Percentiles rank a stretch among this genome's conserved stretches.
Conservation (phyloP, 2,113 vertebrate genomes). For the Gallinago media region DNA sequence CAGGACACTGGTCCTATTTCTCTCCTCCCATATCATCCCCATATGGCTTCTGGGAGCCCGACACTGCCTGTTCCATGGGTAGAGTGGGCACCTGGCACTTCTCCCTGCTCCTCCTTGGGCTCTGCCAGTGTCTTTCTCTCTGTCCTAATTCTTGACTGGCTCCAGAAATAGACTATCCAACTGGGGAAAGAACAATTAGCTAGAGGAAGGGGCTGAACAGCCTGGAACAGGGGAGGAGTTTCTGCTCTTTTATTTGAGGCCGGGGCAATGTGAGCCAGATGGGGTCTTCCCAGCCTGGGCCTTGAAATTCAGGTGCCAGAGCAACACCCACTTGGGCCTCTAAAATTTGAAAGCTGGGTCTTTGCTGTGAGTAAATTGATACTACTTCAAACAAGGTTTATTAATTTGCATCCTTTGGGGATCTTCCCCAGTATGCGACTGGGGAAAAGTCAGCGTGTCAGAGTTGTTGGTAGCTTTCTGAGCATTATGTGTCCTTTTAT, state of each 20-base stretch:
- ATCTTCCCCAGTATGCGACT: background rate
- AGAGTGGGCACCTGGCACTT: background rate
- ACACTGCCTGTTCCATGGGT: background rate
- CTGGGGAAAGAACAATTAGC: conserved; percentile 56
- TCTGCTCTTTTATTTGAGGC: background rate
- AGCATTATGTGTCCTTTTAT: background rate
- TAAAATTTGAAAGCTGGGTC: background rate
- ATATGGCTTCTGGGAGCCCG: background rate
- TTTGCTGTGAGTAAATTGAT: background rate
- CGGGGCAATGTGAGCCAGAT: background rate
- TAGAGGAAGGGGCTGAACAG: conserved; percentile 12
- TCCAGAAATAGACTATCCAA: conserved; percentile 64
- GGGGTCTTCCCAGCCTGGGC: background rate
- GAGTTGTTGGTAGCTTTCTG: background rate
- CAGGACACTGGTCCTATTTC: background rate
- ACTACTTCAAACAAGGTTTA: background rate
- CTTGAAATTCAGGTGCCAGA: background rate
- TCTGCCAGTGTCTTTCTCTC: conserved; percentile 21
- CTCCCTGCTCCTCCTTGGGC: background rate
- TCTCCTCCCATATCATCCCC: background rate
- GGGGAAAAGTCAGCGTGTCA: background rate
- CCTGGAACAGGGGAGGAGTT: conserved; percentile 11
- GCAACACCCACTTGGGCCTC: background rate
- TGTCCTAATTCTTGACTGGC: conserved; percentile 11
- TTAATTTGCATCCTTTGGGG: background rate